These are phyloP conservation scores for Oxyteleia sp. DNA, from an alignment of 2,888 invertebrate species.

Conservation along the genomic window DNA sequence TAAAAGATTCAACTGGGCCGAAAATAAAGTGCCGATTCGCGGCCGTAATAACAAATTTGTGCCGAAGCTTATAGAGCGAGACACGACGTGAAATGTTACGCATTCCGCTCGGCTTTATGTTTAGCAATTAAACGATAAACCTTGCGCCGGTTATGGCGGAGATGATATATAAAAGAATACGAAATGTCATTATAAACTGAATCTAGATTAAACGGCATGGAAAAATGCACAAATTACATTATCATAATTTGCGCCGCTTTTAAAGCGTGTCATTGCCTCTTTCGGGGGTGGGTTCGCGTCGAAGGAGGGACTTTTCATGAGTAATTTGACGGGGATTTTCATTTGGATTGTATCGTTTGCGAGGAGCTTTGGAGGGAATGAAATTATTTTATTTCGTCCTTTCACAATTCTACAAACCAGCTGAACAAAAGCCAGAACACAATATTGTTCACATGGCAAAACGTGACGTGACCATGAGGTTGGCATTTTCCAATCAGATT, in stretches of 20 bases:
- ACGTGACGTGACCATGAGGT: too few relatives aligned
- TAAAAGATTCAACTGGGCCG: constrained; percentile 59
- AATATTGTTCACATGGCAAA: too few relatives aligned
- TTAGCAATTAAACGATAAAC: constrained; percentile 59
- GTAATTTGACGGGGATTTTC: too few relatives aligned
- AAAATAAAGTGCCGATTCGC: constrained; percentile 56
- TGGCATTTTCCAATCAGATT: too few relatives aligned
- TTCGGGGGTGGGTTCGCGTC: too few relatives aligned
- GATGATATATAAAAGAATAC: constrained; percentile 46
- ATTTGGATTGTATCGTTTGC: too few relatives aligned
- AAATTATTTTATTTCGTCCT: too few relatives aligned
- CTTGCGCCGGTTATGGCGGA: constrained; percentile 26
- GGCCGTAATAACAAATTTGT: constrained; percentile 51
- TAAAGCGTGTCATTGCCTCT: too few relatives aligned
- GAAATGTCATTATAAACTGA: constrained; percentile 37
- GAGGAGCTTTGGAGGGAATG: too few relatives aligned
- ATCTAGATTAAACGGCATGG: constrained; percentile 39
- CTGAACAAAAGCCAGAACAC: too few relatives aligned
- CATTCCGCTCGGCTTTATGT: constrained; percentile 38
- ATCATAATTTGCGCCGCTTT: constrained; percentile 50
- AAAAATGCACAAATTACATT: constrained; percentile 51
- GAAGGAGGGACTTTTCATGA: too few relatives aligned
- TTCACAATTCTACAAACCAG: too few relatives aligned
- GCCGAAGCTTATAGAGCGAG: constrained; percentile 49
- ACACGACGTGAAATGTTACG: constrained; percentile 34